A percentile compares a stretch with the other conserved stretches of the same genome.
These are phyloP conservation scores for Osmerus eperlanus DNA, from an alignment of 2,113 vertebrate genomes.

Conservation along the genomic window DNA sequence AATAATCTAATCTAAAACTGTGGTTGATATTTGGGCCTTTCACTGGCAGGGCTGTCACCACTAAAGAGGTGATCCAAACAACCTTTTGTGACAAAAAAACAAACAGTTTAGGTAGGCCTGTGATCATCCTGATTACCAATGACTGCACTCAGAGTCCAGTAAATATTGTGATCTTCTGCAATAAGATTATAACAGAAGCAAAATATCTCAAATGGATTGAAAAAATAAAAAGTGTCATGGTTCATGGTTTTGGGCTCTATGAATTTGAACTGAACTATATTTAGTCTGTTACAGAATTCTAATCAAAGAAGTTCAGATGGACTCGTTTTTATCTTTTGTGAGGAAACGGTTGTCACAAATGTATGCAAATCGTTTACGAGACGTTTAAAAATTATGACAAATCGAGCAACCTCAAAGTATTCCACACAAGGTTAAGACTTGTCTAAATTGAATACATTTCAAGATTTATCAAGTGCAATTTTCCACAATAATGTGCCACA, in stretches of 20 bases:
- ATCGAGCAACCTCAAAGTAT: background rate
- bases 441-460: constrained; percentile 8
- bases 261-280: no score
- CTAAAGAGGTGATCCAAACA: no score
- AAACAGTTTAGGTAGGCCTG: constrained; percentile 55
- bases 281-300: constrained; percentile 14
- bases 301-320: constrained; percentile 10
- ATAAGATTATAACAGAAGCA: background rate
- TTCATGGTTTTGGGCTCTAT: no score
- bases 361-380: background rate
- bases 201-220: no score
- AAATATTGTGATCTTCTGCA: constrained; percentile 43
- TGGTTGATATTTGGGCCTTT: no score
- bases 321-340: no score
- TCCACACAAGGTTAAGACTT: background rate
- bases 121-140: constrained; percentile 55
- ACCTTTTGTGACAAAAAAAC: constrained; percentile 35
- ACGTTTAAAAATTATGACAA: background rate
- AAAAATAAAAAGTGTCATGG: no score
- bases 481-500: constrained; percentile 20
- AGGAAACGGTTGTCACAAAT: background rate
- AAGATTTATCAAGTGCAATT: constrained; percentile 26
- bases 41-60: no score
- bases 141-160: constrained; percentile 29
- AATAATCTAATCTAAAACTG: constrained; percentile 44